Evolutionary conservation across 2,113 vertebrate species (phyloP).

Genomic region (Pantherophis guttatus): DNA sequence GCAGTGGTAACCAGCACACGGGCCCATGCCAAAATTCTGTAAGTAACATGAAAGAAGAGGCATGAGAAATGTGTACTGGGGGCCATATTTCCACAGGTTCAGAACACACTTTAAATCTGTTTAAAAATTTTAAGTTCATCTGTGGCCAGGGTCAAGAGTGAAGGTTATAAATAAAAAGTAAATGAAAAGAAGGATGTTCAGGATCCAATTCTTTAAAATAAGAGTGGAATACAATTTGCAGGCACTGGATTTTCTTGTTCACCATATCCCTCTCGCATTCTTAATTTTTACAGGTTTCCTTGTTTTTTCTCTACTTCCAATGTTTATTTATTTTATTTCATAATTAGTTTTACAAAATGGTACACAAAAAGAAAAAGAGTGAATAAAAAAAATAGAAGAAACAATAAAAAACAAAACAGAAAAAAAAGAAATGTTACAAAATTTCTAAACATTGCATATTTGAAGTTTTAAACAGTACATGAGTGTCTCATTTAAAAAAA

Average conservation of each 20-base stretch:
- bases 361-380: background rate
- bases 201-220: background rate
- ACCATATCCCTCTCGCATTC: background rate
- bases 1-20: constrained; percentile 79
- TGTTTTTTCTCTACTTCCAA: background rate
- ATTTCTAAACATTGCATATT: background rate
- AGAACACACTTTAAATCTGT: background rate
- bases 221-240: background rate
- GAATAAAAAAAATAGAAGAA: background rate
- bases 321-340: background rate
- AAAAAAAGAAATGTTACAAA: background rate
- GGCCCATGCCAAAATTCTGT: constrained; percentile 77
- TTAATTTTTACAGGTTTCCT: background rate
- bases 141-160: background rate
- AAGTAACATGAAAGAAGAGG: constrained; percentile 38
- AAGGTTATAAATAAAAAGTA: background rate
- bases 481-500: background rate
- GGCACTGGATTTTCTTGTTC: background rate
- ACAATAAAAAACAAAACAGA: background rate
- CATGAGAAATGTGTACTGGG: background rate
- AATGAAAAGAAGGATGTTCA: background rate
- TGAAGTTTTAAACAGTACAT: background rate
- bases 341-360: background rate
- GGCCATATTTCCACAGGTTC: background rate
- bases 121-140: background rate